Percentiles rank a stretch among this genome's conserved stretches.
Evolutionary conservation across 2,113 vertebrate genomes (phyloP).

Genomic region (Pomatostomus ruficeps): DNA sequence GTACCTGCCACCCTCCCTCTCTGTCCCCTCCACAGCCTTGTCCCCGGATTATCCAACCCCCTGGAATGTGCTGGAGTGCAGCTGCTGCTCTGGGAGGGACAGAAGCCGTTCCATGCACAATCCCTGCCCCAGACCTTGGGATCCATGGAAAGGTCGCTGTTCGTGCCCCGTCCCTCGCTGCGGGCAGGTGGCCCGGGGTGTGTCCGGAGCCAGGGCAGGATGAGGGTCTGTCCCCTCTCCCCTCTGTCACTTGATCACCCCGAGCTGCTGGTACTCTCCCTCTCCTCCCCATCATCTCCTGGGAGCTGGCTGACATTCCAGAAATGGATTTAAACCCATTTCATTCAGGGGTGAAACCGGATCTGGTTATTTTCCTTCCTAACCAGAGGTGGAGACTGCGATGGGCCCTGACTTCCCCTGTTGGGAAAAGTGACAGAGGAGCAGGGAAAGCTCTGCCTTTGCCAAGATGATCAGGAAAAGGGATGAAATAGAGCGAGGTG

Average conservation of each 20-base stretch:
- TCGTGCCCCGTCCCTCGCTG: accelerated
- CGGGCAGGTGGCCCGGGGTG: neutral
- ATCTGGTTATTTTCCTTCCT: neutral
- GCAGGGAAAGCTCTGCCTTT: neutral
- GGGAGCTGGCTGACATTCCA: neutral
- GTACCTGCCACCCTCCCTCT: neutral
- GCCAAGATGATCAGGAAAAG: neutral
- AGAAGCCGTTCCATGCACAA: neutral
- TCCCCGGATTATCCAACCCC: neutral
- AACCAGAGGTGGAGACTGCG: neutral
- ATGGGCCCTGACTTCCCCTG: neutral
- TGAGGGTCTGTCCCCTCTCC: neutral
- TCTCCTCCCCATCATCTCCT: neutral
- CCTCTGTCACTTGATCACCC: neutral
- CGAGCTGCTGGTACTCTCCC: neutral
- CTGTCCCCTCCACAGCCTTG: neutral
- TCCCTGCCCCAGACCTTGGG: neutral
- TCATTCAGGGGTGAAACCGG: neutral
- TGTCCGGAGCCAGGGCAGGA: neutral
- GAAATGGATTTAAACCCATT: neutral
- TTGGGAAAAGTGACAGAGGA: neutral
- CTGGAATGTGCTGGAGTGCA: neutral
- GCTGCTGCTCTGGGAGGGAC: neutral
- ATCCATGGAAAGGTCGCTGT: accelerated
- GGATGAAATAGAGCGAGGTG: neutral